Evolutionary conservation across 2,888 invertebrate species (phyloP).

Genomic region (Onthophagus sagittarius): DNA sequence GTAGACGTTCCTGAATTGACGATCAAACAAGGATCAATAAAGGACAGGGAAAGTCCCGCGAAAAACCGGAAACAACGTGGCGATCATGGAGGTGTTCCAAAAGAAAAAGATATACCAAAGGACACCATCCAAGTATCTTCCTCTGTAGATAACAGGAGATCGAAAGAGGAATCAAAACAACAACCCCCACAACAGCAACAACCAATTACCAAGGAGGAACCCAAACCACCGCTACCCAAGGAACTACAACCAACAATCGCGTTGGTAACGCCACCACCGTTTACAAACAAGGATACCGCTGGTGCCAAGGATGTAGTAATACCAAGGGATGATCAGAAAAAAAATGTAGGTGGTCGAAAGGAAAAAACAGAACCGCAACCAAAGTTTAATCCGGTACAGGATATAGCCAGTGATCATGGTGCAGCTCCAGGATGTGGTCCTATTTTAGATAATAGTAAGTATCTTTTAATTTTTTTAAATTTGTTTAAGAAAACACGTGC

Average conservation of each 20-base stretch:
- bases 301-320: slow-evolving; percentile 17
- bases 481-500: too few species aligned
- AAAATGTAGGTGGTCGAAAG: slow-evolving; percentile 10
- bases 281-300: slow-evolving; percentile 25
- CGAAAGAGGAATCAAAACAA: slow-evolving; percentile 13
- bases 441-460: not conserved
- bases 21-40: slow-evolving; percentile 35
- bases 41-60: slow-evolving; percentile 47
- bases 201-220: too few species aligned
- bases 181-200: too few species aligned
- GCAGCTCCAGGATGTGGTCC: not conserved
- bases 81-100: slow-evolving; percentile 13
- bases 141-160: not conserved
- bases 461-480: not conserved
- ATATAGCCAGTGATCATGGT: not conserved
- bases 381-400: not conserved
- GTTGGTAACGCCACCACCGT: not conserved
- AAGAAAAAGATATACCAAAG: slow-evolving; percentile 13
- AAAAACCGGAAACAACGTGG: slow-evolving; percentile 41
- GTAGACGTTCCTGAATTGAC: slow-evolving; percentile 65
- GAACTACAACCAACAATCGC: slow-evolving; percentile 11
- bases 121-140: not conserved
- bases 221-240: not conserved
- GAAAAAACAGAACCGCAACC: not conserved
- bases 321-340: slow-evolving; percentile 23